Base-by-base conservation (phyloP, 2,113 vertebrate genomes). In the Thymallus thymallus region DNA sequence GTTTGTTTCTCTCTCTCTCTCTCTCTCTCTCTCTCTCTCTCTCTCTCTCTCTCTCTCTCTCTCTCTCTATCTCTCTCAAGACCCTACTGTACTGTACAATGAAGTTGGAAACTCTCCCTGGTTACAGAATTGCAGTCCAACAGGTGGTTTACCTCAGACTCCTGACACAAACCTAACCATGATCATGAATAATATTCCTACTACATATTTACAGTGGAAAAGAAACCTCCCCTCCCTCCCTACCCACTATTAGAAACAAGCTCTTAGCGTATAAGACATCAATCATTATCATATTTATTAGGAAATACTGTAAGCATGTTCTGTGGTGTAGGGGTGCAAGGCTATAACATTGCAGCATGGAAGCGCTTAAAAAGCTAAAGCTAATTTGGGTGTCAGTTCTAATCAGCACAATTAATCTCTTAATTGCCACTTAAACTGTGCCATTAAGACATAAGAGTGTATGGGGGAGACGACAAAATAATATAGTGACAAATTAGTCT, bases 101-200 rank as follows among this genome's bases (percentile, higher is more conserved):
- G 16, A 5, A 4, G 16, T 18, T 51, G 30, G 6, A 6, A 64
- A 26, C 62, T 20, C 14, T 79, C 83, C 89, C 84, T 71, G 63
- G 78, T 89, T 88, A 82, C 84, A 76, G 62, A 41, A 61, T 72
- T 46, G 65, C 13, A 51, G 12, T 82, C 35, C 81, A 18, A 51
- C 92, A 91, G 90, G 89, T 91, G 91, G 81, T 87, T 75, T 68
- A 23, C 74, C 72, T 92, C 87, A 87, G 13, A 80, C 80, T 76
- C 71, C 60, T 0, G 69, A 82, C 80, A 65, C 69, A 61, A 76
- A 84, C 46, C 73, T 72, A 80, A 65, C 82, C 69, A 41, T 60
- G 71, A 71, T 71, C 1, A 26, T 86, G 85, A 88, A 86, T 85
- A 83, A 88, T 81, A 76, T 83, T 69, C 45, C 29, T 0, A 6